phyloP scores from a whole-genome alignment of 2,113 vertebrate genomes.

The Ovis canadensis region DNA sequence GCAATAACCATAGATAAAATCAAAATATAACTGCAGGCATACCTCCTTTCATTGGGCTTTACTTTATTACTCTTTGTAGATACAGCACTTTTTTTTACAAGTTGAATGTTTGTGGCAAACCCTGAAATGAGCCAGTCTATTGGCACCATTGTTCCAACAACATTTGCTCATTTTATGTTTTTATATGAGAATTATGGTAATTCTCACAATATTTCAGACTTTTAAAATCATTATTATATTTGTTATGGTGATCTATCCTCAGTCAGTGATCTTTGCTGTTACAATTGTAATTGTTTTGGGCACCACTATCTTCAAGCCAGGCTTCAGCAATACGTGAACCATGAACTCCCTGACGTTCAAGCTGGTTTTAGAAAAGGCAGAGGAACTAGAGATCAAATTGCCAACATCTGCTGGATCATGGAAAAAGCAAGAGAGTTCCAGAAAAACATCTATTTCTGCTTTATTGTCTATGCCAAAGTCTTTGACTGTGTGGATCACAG shows the following conservation, averaged over 20 bases:
- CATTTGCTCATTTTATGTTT: neutral
- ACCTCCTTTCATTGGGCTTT: neutral
- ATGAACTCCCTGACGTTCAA: neutral
- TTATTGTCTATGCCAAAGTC: neutral
- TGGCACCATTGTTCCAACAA: neutral
- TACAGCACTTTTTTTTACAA: neutral
- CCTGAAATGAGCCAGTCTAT: neutral
- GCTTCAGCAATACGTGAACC: neutral
- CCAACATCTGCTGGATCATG: neutral
- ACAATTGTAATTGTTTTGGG: neutral
- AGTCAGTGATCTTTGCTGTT: neutral
- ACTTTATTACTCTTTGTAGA: neutral
- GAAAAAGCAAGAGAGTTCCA: neutral
- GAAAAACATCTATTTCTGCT: neutral
- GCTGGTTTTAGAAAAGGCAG: neutral
- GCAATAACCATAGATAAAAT: neutral
- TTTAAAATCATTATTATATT: neutral
- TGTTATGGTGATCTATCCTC: neutral
- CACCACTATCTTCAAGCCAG: neutral
- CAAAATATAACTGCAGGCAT: neutral
- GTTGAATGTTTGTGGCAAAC: neutral
- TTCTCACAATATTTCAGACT: neutral
- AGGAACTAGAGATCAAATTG: neutral
- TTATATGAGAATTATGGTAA: neutral
- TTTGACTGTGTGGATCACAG: neutral